Evolutionary conservation across 2,113 vertebrate genomes (phyloP), one percentile per base, ranked within the genome.

Genomic region (Notiomystis cincta): DNA sequence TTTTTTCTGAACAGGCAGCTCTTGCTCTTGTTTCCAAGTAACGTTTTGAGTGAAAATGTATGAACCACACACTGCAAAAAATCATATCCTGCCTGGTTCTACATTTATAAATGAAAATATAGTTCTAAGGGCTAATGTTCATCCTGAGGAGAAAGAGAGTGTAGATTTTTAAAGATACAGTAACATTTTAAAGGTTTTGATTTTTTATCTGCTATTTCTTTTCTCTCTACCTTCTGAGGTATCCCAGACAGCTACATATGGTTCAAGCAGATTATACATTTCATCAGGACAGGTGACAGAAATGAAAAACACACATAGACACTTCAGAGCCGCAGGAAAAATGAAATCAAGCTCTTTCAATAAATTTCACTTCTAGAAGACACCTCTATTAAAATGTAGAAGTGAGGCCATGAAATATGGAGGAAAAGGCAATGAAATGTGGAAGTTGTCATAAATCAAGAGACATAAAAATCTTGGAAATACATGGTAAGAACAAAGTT

Each of bases 311-410:
- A 80, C 50, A 62, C 33, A 50, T 71, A 80, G 54, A 78, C 31
- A 81, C 44, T 92, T 91, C 82, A 89, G 77, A 90, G 54, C 18
- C 19, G 2, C 76, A 89, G 56, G 47, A 91, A 75, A 95, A 93
- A 92, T 91, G 31, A 92, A 95, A 85, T 75, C 80, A 53, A 80
- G 20, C 3, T 91, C 44, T 73, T 94, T 78, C 92, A 75, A 96
- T 95, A 97, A 95, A 96, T 96, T 95, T 90, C 31, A n/a, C 56
- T 75, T 77, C 61, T 70, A 66, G 92, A 94, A 94, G 84, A 71
- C 71, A 93, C 71, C 12, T 90, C 86, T 91, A 93, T 89, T 91
- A 93, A 96, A 95, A 93, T 42, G 23, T 42, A 91, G 93, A 80
- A 67, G 53, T 9, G 7, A 94, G 88, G 18, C 33, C n/a, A 7